Evolutionary conservation across 2,113 vertebrate genomes (phyloP), one percentile per base, ranked within the genome.

Genomic region (Centropristis striata): DNA sequence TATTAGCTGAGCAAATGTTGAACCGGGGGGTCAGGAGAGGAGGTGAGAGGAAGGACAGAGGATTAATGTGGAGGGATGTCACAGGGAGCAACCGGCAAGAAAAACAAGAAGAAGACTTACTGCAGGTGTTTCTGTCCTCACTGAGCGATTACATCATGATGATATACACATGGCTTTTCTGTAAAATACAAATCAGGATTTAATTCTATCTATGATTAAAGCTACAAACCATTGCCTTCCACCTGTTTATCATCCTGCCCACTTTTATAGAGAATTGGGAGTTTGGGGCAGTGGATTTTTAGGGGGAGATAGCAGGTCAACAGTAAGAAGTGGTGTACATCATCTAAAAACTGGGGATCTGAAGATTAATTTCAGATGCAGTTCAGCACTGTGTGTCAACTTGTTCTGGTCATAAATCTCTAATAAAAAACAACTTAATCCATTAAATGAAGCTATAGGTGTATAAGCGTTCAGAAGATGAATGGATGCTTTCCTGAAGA

Each of bases 1-100:
- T 83, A 92, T 92, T 90, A 92, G 80, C 77, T 90, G 79, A 81
- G 81, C 75, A 93, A 92, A 92, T 84, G 67, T 80, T 91, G 80
- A 86, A 85, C 11, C 68, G 55, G 63, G 28, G 46, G 78, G 76
- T 75, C 75, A 77, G 58, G 3, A 74, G 70, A 59, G 44, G 63
- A 79, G 80, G 88, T 74, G 88, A 91, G 58, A 81, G 61, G 58
- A 87, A 88, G 87, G 90, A 86, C 83, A 66, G 55, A 58, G 50
- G 76, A 88, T 47, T 69, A 57, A 71, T 44, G 71, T 60, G 20
- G 64, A 76, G 66, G 71, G 51, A 84, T 3, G 0, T 47, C 3
- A 5, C 21, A 66, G 32, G 4, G 14, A 37, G 49, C 18, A 8
- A 61, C 57, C 20, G 72, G 54, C 42, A 36, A 27, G 61, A 12